phyloP scores from a whole-genome alignment of 2,888 invertebrate species.

The Tipula unca region DNA sequence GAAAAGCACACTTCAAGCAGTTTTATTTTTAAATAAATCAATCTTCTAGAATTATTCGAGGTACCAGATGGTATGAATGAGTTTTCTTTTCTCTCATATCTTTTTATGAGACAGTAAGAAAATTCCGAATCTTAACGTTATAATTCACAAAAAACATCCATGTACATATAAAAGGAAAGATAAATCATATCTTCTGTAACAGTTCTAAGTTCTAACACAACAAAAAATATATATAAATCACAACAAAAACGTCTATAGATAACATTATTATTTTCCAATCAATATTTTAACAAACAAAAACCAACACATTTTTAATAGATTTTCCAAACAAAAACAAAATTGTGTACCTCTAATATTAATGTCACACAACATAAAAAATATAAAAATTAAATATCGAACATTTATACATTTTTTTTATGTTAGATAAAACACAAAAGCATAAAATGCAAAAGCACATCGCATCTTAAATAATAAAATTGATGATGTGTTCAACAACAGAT shows the following conservation, averaged over 20 bases:
- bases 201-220: background rate
- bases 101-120: background rate
- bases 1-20: too few species aligned
- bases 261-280: background rate
- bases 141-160: background rate
- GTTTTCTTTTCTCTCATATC: too few species aligned
- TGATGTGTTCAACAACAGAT: background rate
- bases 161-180: background rate
- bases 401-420: background rate
- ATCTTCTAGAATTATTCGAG: too few species aligned
- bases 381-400: background rate
- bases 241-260: background rate
- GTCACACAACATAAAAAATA: background rate
- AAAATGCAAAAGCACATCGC: background rate
- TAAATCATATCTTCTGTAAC: background rate
- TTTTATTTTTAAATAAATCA: too few species aligned
- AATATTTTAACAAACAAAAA: background rate
- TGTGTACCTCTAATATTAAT: background rate
- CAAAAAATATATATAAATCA: background rate
- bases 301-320: background rate
- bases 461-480: background rate
- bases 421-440: background rate
- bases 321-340: background rate
- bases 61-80: too few species aligned
- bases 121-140: background rate